Conservation (phyloP, 1,140 invertebrate species). For the Zaprionus camerounensis region DNA sequence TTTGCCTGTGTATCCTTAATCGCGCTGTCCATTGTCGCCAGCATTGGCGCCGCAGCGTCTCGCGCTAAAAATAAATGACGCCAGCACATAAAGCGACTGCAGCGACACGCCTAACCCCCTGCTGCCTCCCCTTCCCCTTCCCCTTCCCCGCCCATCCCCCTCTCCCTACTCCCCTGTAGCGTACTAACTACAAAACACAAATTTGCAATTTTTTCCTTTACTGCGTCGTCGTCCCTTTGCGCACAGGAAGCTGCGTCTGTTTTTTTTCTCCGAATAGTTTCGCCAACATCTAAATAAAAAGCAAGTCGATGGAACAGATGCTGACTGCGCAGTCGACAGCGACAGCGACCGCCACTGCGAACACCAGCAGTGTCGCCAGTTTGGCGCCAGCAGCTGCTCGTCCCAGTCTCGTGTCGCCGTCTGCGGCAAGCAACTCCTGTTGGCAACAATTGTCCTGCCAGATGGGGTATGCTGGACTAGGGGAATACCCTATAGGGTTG, state of each 20-base stretch:
- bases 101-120: conserved; percentile 1
- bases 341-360: conserved; percentile 11
- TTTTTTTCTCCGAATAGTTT: conserved; percentile 66
- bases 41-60: conserved; percentile 68
- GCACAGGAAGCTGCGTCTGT: conserved; percentile 72
- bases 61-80: conserved; percentile 72
- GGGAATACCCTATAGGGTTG: conserved; percentile 44
- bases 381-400: conserved; percentile 53
- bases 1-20: conserved; percentile 23
- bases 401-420: conserved; percentile 20
- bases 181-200: conserved; percentile 68
- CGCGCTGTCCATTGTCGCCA: conserved; percentile 44
- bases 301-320: conserved; percentile 55
- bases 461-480: conserved; percentile 14
- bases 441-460: conserved; percentile 42
- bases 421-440: conserved; percentile 46
- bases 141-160: neutral
- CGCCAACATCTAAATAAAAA: conserved; percentile 70
- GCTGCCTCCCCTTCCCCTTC: conserved; percentile 7
- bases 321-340: conserved; percentile 19
- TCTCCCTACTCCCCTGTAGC: neutral
- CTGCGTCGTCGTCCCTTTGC: conserved; percentile 45
- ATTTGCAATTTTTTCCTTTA: conserved; percentile 77
- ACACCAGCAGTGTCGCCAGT: conserved; percentile 45
- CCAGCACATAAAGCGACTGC: conserved; percentile 46